Percentiles rank a stretch among this genome's conserved stretches.
These are phyloP conservation scores for Phalacrocorax carbo DNA, from an alignment of 2,113 vertebrate genomes.

Conservation along the genomic window DNA sequence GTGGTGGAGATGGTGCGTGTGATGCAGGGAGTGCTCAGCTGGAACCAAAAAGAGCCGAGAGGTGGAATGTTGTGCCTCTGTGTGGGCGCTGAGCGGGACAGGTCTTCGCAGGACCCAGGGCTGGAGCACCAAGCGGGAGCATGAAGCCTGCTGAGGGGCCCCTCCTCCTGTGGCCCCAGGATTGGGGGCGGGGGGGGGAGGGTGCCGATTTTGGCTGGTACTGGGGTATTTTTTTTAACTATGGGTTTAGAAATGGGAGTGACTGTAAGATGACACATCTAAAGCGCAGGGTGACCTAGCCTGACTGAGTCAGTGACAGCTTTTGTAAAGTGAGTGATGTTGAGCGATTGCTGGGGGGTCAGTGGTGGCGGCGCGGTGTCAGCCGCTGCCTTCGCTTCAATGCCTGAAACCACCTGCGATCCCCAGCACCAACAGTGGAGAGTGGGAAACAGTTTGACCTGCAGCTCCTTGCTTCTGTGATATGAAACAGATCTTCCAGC, in stretches of 20 bases:
- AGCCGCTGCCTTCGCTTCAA: accelerated
- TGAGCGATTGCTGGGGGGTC: accelerated
- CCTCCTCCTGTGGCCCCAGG: accelerated
- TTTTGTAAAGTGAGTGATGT: not conserved
- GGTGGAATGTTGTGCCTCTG: not conserved
- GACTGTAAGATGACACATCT: not conserved
- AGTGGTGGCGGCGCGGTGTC: not conserved
- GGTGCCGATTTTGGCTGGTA: not conserved
- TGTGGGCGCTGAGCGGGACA: too few species aligned
- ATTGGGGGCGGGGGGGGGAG: not conserved
- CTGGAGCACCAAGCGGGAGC: not conserved
- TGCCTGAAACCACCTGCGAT: not conserved
- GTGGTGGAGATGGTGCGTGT: not conserved
- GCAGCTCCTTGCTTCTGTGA: not conserved
- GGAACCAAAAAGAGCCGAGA: not conserved
- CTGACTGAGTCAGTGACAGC: not conserved
- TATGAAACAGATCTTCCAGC: not conserved
- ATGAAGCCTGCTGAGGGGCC: accelerated
- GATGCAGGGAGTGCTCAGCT: accelerated
- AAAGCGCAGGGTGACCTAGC: accelerated
- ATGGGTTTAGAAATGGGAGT: not conserved
- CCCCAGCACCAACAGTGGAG: not conserved
- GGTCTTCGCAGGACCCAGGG: not conserved
- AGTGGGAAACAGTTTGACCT: not conserved
- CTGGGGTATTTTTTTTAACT: not conserved